Evolutionary conservation across 64 coral and sea anemone species (phyloP), one percentile per base, ranked within the genome.

Genomic region (Hydrozoanthus tunicans): DNA sequence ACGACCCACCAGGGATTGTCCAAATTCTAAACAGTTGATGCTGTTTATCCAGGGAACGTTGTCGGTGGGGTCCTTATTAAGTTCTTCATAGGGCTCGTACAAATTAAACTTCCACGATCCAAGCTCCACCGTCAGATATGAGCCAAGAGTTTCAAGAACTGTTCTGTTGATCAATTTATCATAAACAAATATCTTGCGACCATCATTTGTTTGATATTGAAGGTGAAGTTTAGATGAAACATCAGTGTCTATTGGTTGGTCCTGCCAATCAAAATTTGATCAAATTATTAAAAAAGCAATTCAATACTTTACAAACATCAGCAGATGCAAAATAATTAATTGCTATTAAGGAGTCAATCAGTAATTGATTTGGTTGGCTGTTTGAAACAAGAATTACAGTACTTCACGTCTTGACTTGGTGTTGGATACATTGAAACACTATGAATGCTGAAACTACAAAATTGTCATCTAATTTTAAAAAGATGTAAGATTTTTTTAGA

Each of bases 21-120:
- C 92, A 93, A 96, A 96, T 63, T 91, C 81, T 17, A 91, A 20
- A 82, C 89, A 93, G 74, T 96, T 93, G 64, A 96, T 7, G 14
- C 83, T 79, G 91, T 96, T 96, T 1, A 96, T 78, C 95, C 95
- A 96, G 13, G 95, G 95, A 9, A 96, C 93, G 54, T 93, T 91
- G 77, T 96, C 95, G 61, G 74, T 91, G 14, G 89, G 89, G n/a
- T 86, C 77, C 75, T 96, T 93, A 25, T 81, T 32, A 7, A 92
- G 58, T 27, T 82, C 92, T 77, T 96, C 95, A 82, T 96, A 96
- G 55, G 95, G 95, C 75, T 96, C 95, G 89, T 81, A 82, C 24
- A 96, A 64, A 64, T 77, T 91, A 66, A 96, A 96, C 69, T 93
- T 93, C 95, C 95, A 96, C 6, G 81, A 75, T 10, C 92, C 95